These are phyloP conservation scores for Athalia circularis DNA, from an alignment of 2,888 invertebrate species.

Conservation along the genomic window DNA sequence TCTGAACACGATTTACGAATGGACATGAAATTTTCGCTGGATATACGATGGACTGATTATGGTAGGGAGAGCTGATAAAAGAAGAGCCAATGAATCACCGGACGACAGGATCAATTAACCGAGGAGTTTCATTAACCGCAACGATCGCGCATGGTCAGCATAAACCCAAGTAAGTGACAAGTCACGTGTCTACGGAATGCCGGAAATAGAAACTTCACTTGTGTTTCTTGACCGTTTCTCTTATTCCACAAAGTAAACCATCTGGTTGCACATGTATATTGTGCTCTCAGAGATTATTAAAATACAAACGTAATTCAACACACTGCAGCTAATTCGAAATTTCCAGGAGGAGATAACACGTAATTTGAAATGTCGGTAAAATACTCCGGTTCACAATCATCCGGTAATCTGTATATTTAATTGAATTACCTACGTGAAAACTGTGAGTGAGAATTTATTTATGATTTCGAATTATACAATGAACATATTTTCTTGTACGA, in stretches of 20 bases:
- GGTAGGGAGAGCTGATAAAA: neutral
- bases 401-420: too few relatives aligned
- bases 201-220: conserved; percentile 35
- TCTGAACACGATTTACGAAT: too few relatives aligned
- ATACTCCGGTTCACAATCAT: neutral
- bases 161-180: conserved; percentile 35
- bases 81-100: neutral
- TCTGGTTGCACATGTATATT: neutral
- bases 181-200: conserved; percentile 27
- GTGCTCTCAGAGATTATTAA: conserved; percentile 5
- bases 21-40: neutral
- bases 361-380: neutral
- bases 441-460: too few relatives aligned
- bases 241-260: conserved; percentile 41
- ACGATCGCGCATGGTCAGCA: neutral
- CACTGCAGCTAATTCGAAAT: conserved; percentile 15
- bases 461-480: neutral
- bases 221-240: conserved; percentile 35
- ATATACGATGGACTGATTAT: neutral
- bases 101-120: conserved; percentile 2
- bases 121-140: conserved; percentile 6
- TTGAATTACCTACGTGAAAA: too few relatives aligned
- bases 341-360: neutral
- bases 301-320: conserved; percentile 22
- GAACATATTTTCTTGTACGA: neutral